These are phyloP conservation scores for Phyto melanocephala DNA, from an alignment of 2,888 invertebrate genomes.

Conservation along the genomic window DNA sequence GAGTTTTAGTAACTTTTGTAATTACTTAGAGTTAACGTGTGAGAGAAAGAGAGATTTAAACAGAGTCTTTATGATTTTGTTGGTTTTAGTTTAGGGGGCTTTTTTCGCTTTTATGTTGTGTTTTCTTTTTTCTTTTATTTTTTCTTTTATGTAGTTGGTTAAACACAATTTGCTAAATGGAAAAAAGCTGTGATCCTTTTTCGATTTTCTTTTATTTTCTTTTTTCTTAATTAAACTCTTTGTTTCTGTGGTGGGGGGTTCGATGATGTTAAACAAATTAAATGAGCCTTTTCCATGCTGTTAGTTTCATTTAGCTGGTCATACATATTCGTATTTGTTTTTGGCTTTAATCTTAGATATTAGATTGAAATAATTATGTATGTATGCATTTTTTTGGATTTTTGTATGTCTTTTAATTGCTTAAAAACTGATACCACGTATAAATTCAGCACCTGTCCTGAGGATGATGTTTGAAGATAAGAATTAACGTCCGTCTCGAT, in stretches of 20 bases:
- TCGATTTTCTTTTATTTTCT: conserved; percentile 52
- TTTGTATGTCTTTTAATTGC: conserved; percentile 47
- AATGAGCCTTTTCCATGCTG: conserved; percentile 51
- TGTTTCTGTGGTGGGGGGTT: conserved; percentile 55
- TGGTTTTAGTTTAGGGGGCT: conserved; percentile 32
- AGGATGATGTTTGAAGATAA: conserved; percentile 95
- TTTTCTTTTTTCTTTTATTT: too few relatives aligned
- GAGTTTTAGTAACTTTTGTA: conserved; percentile 63
- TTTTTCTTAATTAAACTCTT: conserved; percentile 57
- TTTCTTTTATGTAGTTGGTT: not conserved
- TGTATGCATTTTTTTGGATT: conserved; percentile 44
- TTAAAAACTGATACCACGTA: conserved; percentile 66
- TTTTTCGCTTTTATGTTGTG: conserved; percentile 14
- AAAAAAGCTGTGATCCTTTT: conserved; percentile 55
- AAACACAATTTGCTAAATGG: conserved; percentile 54
- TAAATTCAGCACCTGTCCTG: conserved; percentile 88
- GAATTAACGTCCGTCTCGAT: conserved; percentile 96
- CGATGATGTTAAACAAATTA: conserved; percentile 49
- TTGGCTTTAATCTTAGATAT: conserved; percentile 48
- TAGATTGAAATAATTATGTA: conserved; percentile 49
- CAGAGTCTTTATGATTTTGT: conserved; percentile 26
- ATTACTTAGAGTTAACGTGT: conserved; percentile 62
- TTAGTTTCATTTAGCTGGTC: conserved; percentile 50
- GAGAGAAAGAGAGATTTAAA: conserved; percentile 44
- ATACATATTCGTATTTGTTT: conserved; percentile 31